Evolutionary conservation across 37 sponge, comb jelly and placozoan genomes (phyloP), one percentile per base, ranked within the genome.

Genomic region (Halisarca cf. caerulea): DNA sequence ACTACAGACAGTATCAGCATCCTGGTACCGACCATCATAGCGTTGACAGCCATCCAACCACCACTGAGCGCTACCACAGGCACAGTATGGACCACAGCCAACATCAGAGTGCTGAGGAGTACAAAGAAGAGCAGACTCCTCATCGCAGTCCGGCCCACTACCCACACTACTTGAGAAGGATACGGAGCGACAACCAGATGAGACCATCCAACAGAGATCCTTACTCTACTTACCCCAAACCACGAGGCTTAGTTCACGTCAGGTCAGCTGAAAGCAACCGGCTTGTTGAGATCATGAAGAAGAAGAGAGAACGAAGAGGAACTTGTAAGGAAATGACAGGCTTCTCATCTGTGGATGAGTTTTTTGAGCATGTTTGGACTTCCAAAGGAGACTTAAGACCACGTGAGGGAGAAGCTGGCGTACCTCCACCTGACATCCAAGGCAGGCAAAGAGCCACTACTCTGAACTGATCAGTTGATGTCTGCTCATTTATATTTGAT

Each of bases 331-430:
- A 71, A 9, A 7, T 71, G 3, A 17, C 20, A 34, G 72, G 72
- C 3, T 37, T 30, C 30, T 9, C 38, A 34, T 71, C 72, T 5
- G 5, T 71, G 5, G 40, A 71, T 33, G 72, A 71, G 30, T 71
- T 32, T 8, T 71, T 71, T 71, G 72, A 71, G 40, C 40, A 71
- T 18, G 40, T 71, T 18, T 71, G 72, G 72, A 36, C 72, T 8
- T 32, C 72, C 5, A 37, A 33, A 62, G 30, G 15, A 5, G n/a
- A 62, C 30, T 6, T 62, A n/a, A n/a, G n/a, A n/a, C n/a, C n/a
- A n/a, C n/a, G n/a, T n/a, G n/a, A n/a, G n/a, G n/a, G n/a, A n/a
- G n/a, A n/a, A n/a, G n/a, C n/a, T n/a, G n/a, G n/a, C n/a, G n/a
- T n/a, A n/a, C n/a, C n/a, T n/a, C n/a, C n/a, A n/a, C n/a, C n/a